These are phyloP conservation scores for Heteropelma amictum DNA, from an alignment of 2,888 invertebrate genomes.

Conservation along the genomic window DNA sequence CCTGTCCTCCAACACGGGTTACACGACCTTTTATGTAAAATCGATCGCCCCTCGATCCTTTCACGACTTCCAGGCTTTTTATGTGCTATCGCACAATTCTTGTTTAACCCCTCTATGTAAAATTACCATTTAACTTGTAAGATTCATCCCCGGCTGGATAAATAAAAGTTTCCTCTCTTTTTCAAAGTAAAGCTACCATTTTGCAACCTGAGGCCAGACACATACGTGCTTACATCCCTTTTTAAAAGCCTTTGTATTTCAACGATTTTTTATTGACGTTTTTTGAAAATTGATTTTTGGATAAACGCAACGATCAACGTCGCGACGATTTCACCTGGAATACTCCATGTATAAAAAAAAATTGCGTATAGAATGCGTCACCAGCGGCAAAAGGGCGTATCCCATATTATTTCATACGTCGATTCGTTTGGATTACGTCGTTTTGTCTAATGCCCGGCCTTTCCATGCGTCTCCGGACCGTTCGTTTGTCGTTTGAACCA, in stretches of 20 bases:
- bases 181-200: too few relatives aligned
- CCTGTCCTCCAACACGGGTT: slow-evolving; percentile 37
- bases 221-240: too few relatives aligned
- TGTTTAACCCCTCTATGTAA: too few relatives aligned
- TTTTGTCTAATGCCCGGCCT: not conserved
- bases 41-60: not conserved
- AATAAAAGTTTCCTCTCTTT: too few relatives aligned
- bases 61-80: not conserved
- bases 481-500: slow-evolving; percentile 27
- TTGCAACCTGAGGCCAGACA: too few relatives aligned
- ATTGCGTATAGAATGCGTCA: not conserved
- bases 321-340: not conserved
- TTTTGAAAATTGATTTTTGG: not conserved
- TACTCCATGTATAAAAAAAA: not conserved
- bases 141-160: too few relatives aligned
- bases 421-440: not conserved
- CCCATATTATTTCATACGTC: not conserved
- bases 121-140: too few relatives aligned
- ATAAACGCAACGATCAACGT: not conserved
- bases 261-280: too few relatives aligned
- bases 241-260: too few relatives aligned
- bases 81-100: too few relatives aligned
- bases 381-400: not conserved
- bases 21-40: not conserved
- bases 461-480: not conserved